Percentiles rank a stretch among this genome's conserved stretches.
Evolutionary conservation across 2,113 vertebrate genomes (phyloP).

Genomic region (Morone chrysops): DNA sequence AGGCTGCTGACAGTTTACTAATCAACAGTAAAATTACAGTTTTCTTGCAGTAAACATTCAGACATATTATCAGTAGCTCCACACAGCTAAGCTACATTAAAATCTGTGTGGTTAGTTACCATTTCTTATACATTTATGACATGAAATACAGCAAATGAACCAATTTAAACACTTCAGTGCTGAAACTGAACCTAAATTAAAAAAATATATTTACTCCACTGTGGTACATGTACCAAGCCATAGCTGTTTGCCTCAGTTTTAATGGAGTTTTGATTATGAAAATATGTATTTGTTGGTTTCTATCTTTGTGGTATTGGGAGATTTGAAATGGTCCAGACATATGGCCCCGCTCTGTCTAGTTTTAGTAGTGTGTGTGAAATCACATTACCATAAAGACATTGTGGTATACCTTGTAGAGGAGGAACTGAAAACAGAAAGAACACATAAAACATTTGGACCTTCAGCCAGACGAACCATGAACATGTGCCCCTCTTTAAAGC

Average conservation of each 20-base stretch:
- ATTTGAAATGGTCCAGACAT: not conserved
- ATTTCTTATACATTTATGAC: not conserved
- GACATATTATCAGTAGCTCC: not conserved
- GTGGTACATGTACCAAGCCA: not conserved
- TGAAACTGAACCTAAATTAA: not conserved
- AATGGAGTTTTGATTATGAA: not conserved
- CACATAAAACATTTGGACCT: not conserved
- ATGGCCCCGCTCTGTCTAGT: not conserved
- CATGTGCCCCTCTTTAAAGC: not conserved
- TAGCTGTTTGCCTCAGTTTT: not conserved
- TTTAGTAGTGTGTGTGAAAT: constrained; percentile 9
- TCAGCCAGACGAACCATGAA: not conserved
- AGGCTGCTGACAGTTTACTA: not conserved
- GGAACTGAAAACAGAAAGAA: constrained; percentile 21
- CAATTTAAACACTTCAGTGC: not conserved
- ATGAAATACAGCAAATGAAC: not conserved
- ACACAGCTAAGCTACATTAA: not conserved
- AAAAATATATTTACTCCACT: not conserved
- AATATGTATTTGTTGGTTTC: not conserved
- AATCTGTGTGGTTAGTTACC: not conserved
- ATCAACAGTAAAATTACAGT: not conserved
- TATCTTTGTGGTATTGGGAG: not conserved
- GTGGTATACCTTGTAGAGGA: not conserved
- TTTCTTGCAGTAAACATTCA: not conserved
- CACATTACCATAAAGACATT: not conserved